Evolutionary conservation across 2,113 vertebrate species (phyloP), one percentile per base, ranked within the genome.

Genomic region (Pseudopodoces humilis): DNA sequence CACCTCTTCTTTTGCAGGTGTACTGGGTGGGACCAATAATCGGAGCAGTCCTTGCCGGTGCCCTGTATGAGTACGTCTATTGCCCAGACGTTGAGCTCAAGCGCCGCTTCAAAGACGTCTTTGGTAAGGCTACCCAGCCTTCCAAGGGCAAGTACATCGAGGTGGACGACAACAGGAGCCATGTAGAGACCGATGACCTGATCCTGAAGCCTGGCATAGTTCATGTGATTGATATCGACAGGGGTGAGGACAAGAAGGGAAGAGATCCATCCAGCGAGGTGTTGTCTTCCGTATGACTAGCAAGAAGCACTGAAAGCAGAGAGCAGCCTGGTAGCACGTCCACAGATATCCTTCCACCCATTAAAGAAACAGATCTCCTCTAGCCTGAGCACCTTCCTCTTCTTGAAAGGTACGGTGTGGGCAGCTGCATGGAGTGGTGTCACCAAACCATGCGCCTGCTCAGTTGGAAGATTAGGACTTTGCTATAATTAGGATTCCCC

Each of bases 21-120:
- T 99, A 99, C 92, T 99, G 99, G 99, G 97, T 99, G 41, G 99
- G 99, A 58, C 99, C 99, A 19, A 96, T 99, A 50, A 98, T 99
- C 22, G 99, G 99, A 58, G 99, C 97, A 8, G 97, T 99, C 78
- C 96, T 99, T 21, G 99, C 99, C 1, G 99, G 98, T 14, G 97
- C 98, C 43, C 97, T 99, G 35, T 99, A 99, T 7, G 98, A 99
- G 70, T 99, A 99, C 5, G 98, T 99, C 89, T 99, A 98, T 96
- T 99, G 98, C 87, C 99, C 99, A 5, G 99, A 99, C 5, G 93
- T 97, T 16, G 98, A 99, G 41, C 85, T 99, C 85, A 99, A 99
- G 92, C 98, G 97, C 33, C 98, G 95, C 28, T 97, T 99, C 56
- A 98, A 98, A 44, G 98, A 98, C 15, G 98, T 98, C 75, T 98